phyloP scores from a whole-genome alignment of 2,888 invertebrate genomes.

The Altica lythri region DNA sequence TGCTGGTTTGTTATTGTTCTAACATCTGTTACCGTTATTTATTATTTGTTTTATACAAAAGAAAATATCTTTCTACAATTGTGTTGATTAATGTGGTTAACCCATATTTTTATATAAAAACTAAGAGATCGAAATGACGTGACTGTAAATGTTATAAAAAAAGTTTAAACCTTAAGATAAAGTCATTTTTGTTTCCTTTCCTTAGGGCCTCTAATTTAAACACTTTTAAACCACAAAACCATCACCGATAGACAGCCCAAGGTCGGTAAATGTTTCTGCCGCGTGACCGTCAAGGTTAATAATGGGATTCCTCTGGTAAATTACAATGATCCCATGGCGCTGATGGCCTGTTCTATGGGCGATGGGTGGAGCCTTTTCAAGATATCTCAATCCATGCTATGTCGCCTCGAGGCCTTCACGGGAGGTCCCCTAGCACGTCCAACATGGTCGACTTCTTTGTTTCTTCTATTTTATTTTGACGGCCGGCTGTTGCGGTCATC shows the following conservation, averaged over 20 bases:
- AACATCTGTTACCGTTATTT: no score
- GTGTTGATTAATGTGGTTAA: no score
- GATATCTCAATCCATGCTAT: conserved; percentile 54
- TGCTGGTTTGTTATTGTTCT: no score
- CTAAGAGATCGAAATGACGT: no score
- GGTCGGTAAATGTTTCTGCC: conserved; percentile 6
- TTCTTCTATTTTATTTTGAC: conserved; percentile 19
- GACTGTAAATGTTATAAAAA: no score
- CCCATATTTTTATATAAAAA: no score
- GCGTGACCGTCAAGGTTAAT: conserved; percentile 30
- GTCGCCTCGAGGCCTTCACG: conserved; percentile 50
- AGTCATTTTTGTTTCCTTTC: no score
- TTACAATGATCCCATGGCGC: conserved; percentile 52
- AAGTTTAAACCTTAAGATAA: no score
- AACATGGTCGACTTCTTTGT: conserved; percentile 21
- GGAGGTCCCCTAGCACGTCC: conserved; percentile 45
- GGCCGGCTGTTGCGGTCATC: conserved; percentile 1
- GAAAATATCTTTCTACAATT: no score
- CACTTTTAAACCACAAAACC: no score
- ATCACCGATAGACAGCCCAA: conserved; percentile 4
- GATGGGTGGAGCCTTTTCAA: conserved; percentile 48
- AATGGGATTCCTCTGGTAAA: conserved; percentile 51
- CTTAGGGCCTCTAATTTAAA: no score
- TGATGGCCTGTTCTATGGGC: conserved; percentile 26
- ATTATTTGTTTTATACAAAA: no score